phyloP scores from a whole-genome alignment of 1,140 invertebrate species.

The Brachionus manjavacas region DNA sequence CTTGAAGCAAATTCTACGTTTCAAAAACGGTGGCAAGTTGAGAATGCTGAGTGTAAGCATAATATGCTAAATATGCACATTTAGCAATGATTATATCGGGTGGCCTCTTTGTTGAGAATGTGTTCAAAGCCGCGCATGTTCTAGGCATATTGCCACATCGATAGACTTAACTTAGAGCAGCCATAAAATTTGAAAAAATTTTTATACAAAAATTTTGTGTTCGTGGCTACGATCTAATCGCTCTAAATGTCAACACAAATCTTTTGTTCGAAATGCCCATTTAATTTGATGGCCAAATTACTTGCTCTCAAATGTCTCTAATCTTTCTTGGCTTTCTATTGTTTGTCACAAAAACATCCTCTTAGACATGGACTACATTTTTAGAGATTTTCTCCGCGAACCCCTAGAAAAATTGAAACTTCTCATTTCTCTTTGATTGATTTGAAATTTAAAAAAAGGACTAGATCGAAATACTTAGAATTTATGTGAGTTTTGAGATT shows the following conservation, averaged over 20 bases:
- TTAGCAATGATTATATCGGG: neutral
- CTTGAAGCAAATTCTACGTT: neutral
- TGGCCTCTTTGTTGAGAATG: neutral
- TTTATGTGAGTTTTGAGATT: no score
- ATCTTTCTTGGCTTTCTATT: neutral
- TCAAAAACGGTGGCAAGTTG: neutral
- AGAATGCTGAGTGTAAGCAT: neutral
- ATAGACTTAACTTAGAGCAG: neutral
- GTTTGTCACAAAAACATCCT: neutral
- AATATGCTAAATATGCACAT: neutral
- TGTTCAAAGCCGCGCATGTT: neutral
- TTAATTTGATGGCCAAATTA: neutral
- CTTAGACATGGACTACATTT: neutral
- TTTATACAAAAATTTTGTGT: neutral
- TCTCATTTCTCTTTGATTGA: no score
- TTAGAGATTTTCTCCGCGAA: no score
- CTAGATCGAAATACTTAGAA: no score
- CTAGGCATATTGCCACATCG: neutral
- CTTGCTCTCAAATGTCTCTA: neutral
- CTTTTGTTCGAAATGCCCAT: neutral
- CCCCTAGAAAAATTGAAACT: no score
- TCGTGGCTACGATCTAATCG: neutral
- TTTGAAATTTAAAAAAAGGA: no score
- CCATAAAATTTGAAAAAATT: neutral
- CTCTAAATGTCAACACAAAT: neutral